These are phyloP conservation scores for Enteromius fasciolatus DNA, from an alignment of 2,797 vertebrate genomes.

Conservation along the genomic window DNA sequence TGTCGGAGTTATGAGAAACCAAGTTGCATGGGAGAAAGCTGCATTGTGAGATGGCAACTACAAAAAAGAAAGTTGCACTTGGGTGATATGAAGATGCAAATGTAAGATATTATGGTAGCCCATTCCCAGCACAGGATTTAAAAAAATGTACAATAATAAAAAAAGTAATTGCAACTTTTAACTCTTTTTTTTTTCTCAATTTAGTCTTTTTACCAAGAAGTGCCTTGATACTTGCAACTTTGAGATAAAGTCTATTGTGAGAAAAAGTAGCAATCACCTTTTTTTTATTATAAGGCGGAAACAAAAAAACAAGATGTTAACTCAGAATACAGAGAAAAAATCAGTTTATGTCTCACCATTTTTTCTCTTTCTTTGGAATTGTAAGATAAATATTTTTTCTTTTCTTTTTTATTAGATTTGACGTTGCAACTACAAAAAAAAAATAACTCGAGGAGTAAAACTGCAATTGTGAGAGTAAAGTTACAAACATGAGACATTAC, in stretches of 20 bases:
- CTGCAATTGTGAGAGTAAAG: neutral
- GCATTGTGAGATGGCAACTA: neutral
- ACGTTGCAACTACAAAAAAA: neutral
- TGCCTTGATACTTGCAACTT: neutral
- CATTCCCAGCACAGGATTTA: neutral
- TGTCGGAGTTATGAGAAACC: neutral
- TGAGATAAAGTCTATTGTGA: neutral
- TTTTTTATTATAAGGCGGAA: neutral
- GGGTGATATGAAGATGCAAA: neutral
- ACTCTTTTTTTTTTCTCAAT: neutral
- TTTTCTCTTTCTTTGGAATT: neutral
- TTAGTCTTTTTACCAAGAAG: neutral
- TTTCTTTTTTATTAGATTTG: neutral
- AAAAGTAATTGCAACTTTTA: neutral
- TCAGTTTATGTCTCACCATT: neutral
- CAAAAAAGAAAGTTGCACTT: neutral
- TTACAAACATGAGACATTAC: neutral
- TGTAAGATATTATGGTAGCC: neutral
- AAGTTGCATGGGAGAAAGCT: neutral
- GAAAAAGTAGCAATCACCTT: neutral
- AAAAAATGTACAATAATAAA: neutral
- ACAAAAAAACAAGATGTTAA: neutral
- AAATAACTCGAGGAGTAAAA: neutral
- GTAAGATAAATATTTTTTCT: neutral
- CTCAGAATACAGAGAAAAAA: neutral